These are phyloP conservation scores for Nothoprocta perdicaria DNA, from an alignment of 2,113 vertebrate genomes.

Conservation along the genomic window DNA sequence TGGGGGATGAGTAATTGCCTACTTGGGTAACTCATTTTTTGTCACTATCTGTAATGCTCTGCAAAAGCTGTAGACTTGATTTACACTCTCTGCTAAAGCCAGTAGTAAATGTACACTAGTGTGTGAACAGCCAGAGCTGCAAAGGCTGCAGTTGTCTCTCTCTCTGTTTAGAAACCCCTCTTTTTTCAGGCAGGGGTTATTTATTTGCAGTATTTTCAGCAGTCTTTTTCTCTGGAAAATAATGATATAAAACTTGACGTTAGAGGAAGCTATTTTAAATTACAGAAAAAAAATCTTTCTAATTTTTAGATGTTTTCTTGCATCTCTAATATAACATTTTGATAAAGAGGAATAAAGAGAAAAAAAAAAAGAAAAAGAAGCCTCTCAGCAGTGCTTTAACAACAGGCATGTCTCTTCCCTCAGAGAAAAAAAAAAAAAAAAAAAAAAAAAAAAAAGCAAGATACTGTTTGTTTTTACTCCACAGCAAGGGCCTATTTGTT, in stretches of 20 bases:
- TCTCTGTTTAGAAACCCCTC: constrained; percentile 29
- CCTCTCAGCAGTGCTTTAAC: not conserved
- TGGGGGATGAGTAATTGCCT: not conserved
- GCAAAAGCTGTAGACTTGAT: constrained; percentile 2
- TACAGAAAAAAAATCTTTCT: not conserved
- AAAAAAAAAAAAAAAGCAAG: not conserved
- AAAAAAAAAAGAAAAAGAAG: not conserved
- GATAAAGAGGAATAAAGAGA: not conserved
- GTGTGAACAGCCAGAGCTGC: not conserved
- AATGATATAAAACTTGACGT: not conserved
- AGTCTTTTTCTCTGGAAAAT: constrained; percentile 41
- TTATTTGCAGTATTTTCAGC: constrained; percentile 24
- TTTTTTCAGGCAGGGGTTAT: constrained; percentile 53
- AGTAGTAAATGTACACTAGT: constrained; percentile 8
- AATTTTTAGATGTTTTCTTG: constrained; percentile 46
- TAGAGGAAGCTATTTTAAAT: constrained; percentile 11
- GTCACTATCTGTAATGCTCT: not conserved
- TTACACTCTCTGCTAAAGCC: constrained; percentile 32
- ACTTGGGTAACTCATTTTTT: not conserved
- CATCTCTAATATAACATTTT: constrained; percentile 14
- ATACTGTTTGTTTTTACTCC: not conserved
- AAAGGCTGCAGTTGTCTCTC: not conserved
- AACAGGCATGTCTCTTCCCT: constrained; percentile 17
- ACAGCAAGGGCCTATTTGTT: not conserved
- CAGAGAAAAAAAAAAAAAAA: not conserved